Evolutionary conservation across 2,113 vertebrate genomes (phyloP), one percentile per base, ranked within the genome.

Genomic region (Lophius piscatorius): DNA sequence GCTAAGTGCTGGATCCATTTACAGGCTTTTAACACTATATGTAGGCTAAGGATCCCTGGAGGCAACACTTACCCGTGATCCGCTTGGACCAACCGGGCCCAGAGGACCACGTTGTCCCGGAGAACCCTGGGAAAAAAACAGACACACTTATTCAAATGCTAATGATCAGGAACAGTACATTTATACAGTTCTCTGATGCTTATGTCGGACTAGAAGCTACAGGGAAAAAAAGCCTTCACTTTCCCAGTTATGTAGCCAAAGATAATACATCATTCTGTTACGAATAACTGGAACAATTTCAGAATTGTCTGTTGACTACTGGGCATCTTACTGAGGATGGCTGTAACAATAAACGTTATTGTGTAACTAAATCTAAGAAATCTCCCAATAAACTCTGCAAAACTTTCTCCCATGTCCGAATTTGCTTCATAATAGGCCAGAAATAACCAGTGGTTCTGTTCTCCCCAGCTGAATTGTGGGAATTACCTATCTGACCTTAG

Each of bases 11-110:
- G 47, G 48, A 75, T 66, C 14, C 10, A 68, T 81, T 55, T 47
- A 18, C 16, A 26, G 46, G 31, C 33, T 76, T 49, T 76, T 21
- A 78, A 70, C 20, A 22, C 6, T 13, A 11, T 45, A 34, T 63
- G 54, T 31, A 50, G 26, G 64, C 21, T 29, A 35, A 42, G 2
- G 70, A 72, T 24, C 13, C 23, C n/a, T 13, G 21, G 49, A 62
- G 40, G 69, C 24, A n/a, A 18, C 54, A 59, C 91, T 93, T 91
- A 99, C 97, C 93, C 96, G 92, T 44, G 82, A 91, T 77, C 97
- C 97, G 50, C 90, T 85, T 76, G 94, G 93, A 86, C 97, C 97
- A 61, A 92, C 59, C 24, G 95, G 91, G 44, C 97, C 97, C 65
- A 94, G 80, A 67, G 95, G 94, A 62, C 97, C 97, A 38, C 94